Evolutionary conservation across 2,888 invertebrate genomes (phyloP), one percentile per base, ranked within the genome.

Genomic region (Parnassius glacialis): DNA sequence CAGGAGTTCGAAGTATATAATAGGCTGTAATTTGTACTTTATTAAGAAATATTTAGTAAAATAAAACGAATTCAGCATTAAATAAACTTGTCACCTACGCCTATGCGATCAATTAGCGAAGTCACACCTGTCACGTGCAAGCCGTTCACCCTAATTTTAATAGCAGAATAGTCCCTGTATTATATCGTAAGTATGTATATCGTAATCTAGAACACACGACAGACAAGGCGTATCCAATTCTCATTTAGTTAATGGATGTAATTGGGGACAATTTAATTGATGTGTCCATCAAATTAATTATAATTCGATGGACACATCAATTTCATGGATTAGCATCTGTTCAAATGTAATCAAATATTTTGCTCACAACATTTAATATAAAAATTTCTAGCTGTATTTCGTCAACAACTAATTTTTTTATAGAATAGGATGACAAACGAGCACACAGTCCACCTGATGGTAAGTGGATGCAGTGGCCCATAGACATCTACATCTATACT

Each of bases 171-270:
- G 34, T 2, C 12, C 12, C 25, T 5, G 20, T 43, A 43, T 11
- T 16, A 16, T 16, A 16, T 16, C 1, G 16, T 16, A 16, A 16
- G 16, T 16, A 16, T 16, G 20, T 43, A 10, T 2, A 43, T 44
- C 12, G n/a, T n/a, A 41, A 42, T 42, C 52, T n/a, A 44, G 54
- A 44, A 54, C 43, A 43, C 3, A 9, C 44, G 16, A 44, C 43
- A 54, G 5, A n/a, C 13, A 12, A 7, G 12, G 12, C 11, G 42
- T 13, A 34, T 25, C 41, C 41, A 52, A 52, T 52, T 52, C 12
- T 42, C 53, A 43, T 42, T 54, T 54, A 54, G 44, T 11, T 44
- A 54, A 54, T 54, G 10, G 44, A 41, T 7, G 43, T 41, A 42
- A 42, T 53, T 53, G 53, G 42, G 41, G 42, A 12, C 53, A 10